phyloP scores from a whole-genome alignment of 2,888 invertebrate genomes.

The Harpalus rufipes region DNA sequence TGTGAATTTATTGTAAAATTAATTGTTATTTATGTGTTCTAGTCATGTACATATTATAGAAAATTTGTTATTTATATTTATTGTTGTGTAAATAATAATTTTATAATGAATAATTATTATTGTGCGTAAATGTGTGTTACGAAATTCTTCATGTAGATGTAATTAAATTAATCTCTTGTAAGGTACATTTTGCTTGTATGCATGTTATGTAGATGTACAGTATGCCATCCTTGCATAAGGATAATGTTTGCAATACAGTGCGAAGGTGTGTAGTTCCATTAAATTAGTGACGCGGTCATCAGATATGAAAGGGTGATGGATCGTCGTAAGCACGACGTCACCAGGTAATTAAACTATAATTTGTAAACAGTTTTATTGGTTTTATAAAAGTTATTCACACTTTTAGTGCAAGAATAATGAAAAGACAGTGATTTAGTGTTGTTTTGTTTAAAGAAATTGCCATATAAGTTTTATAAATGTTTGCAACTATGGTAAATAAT shows the following conservation, averaged over 20 bases:
- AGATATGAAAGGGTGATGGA: conserved; percentile 56
- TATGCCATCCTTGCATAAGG: conserved; percentile 17
- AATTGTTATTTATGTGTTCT: conserved; percentile 3
- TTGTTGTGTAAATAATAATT: conserved; percentile 40
- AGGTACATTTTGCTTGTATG: too few species aligned
- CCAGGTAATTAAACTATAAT: conserved; percentile 34
- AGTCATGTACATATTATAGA: conserved; percentile 37
- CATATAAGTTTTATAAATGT: neutral
- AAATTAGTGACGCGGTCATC: conserved; percentile 55
- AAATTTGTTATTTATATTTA: conserved; percentile 26
- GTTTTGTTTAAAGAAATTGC: neutral
- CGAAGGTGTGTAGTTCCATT: conserved; percentile 44
- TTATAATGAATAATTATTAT: conserved; percentile 40
- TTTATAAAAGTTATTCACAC: neutral
- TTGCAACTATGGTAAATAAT: neutral
- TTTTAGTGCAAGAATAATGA: neutral
- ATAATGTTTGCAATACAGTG: conserved; percentile 15
- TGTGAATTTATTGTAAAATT: neutral
- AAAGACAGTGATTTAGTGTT: neutral
- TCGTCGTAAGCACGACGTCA: conserved; percentile 48
- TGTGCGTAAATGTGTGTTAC: neutral
- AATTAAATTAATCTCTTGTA: neutral
- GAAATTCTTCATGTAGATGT: neutral
- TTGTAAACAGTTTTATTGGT: conserved; percentile 37
- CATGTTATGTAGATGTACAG: neutral